phyloP scores from a whole-genome alignment of 2,888 invertebrate species.

The Harmothoe impar region DNA sequence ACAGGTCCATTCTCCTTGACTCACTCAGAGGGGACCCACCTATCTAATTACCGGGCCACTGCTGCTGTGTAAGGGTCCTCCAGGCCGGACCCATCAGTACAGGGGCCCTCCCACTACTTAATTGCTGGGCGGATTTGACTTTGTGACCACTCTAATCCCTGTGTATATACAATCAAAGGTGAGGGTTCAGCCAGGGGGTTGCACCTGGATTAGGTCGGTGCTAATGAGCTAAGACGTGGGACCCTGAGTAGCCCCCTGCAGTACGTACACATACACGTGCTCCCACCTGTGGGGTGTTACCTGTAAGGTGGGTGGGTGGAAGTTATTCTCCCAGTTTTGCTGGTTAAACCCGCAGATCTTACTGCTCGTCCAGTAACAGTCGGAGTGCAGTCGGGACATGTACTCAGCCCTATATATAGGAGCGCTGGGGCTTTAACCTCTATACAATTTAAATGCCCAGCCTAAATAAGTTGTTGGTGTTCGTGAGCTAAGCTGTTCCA shows the following conservation, averaged over 20 bases:
- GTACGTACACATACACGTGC: too few species aligned
- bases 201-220: not conserved
- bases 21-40: not conserved
- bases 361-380: too few species aligned
- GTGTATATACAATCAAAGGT: constrained; percentile 22
- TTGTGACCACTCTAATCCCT: constrained; percentile 26
- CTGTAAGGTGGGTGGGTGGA: too few species aligned
- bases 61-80: not conserved
- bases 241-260: not conserved
- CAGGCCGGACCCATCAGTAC: not conserved
- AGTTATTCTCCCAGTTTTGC: too few species aligned
- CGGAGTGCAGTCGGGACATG: too few species aligned
- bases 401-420: too few species aligned
- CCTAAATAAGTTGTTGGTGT: too few species aligned
- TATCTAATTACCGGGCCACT: not conserved
- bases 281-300: too few species aligned
- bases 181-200: not conserved
- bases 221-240: not conserved
- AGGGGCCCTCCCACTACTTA: not conserved
- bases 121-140: not conserved
- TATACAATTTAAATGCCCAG: too few species aligned
- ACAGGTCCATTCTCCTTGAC: not conserved
- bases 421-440: too few species aligned
- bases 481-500: too few species aligned
- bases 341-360: too few species aligned